A percentile compares a stretch with the other conserved stretches of the same genome.
Conservation (phyloP, 1,140 invertebrate genomes). For the Oedothorax gibbosus region DNA sequence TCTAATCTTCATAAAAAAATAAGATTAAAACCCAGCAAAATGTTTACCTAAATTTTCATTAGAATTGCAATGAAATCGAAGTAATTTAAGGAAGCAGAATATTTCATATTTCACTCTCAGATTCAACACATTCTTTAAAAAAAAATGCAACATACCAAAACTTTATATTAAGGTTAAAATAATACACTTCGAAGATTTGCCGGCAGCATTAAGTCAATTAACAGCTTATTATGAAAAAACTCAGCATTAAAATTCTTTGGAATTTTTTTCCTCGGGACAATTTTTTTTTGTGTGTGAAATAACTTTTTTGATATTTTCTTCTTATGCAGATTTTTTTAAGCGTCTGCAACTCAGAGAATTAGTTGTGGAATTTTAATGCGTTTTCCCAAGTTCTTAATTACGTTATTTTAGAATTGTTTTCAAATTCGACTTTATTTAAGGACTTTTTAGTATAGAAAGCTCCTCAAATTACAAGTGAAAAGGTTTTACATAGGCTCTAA, state of each 20-base stretch:
- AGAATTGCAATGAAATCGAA: too few species aligned
- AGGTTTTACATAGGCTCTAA: too few species aligned
- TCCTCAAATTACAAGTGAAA: too few species aligned
- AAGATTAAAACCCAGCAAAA: too few species aligned
- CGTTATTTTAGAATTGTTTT: conserved; percentile 51
- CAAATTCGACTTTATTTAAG: not conserved
- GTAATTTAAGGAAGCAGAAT: too few species aligned
- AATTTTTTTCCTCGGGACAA: not conserved
- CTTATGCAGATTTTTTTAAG: not conserved
- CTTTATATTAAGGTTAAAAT: conserved; percentile 42
- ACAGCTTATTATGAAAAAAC: conserved; percentile 56
- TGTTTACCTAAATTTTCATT: too few species aligned
- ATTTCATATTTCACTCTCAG: too few species aligned
- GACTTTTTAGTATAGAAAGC: too few species aligned
- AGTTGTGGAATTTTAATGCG: conserved; percentile 57
- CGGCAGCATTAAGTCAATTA: conserved; percentile 54
- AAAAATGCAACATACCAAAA: too few species aligned
- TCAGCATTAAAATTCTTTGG: conserved; percentile 53
- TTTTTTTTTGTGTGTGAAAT: not conserved
- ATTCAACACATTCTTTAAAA: too few species aligned
- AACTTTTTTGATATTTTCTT: too few species aligned
- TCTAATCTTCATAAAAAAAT: too few species aligned
- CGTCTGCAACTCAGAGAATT: conserved; percentile 33
- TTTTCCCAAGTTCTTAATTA: conserved; percentile 59
- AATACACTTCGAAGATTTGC: conserved; percentile 8